Evolutionary conservation across 2,113 vertebrate genomes (phyloP).

Genomic region (Oryzias melastigma): DNA sequence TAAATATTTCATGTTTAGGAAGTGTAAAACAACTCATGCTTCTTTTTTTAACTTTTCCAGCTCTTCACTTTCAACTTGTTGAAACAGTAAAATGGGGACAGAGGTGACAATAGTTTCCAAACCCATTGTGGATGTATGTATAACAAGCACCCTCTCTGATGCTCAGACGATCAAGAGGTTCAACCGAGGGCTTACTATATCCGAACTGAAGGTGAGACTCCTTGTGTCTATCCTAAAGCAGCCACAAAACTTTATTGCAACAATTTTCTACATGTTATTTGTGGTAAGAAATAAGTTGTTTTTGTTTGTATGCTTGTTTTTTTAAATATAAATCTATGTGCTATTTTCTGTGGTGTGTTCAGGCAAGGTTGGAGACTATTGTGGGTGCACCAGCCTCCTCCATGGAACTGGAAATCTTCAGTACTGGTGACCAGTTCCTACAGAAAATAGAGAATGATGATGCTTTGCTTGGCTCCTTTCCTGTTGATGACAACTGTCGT

Average conservation of each 20-base stretch:
- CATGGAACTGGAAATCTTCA: constrained; percentile 88
- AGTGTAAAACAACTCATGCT: too few relatives aligned
- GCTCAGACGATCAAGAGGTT: constrained; percentile 80
- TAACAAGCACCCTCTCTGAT: constrained; percentile 82
- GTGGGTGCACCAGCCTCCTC: constrained; percentile 78
- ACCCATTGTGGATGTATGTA: constrained; percentile 78
- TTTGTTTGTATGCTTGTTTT: neutral
- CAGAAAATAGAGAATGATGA: constrained; percentile 84
- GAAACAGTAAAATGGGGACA: constrained; percentile 67
- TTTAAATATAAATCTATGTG: neutral
- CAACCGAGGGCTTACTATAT: constrained; percentile 80
- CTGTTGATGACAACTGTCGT: constrained; percentile 85
- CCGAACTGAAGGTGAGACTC: constrained; percentile 83
- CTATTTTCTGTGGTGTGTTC: constrained; percentile 3
- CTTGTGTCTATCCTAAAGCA: neutral
- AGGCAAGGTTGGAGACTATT: constrained; percentile 87
- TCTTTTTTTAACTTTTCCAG: constrained; percentile 1
- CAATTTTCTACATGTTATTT: too few relatives aligned
- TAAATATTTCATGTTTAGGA: too few relatives aligned
- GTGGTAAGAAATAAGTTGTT: neutral
- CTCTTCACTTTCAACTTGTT: neutral
- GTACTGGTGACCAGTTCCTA: constrained; percentile 76
- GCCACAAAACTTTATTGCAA: too few relatives aligned
- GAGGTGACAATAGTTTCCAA: constrained; percentile 70
- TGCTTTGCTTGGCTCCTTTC: constrained; percentile 86